Conservation (phyloP, 92 coral and sea anemone genomes). For the Parazoanthus swiftii region DNA sequence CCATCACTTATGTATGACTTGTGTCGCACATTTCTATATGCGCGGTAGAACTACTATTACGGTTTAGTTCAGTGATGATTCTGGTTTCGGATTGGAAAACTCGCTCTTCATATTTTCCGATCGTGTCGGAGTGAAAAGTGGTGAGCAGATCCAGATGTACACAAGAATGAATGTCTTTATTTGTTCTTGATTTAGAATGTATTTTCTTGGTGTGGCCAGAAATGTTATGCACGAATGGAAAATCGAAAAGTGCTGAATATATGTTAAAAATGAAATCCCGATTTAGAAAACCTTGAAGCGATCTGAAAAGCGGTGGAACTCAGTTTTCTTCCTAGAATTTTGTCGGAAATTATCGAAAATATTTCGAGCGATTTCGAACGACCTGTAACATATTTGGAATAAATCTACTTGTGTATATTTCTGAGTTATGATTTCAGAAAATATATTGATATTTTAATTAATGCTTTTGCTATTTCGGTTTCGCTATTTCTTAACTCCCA, state of each 20-base stretch:
- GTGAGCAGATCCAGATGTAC: slow-evolving; percentile 24
- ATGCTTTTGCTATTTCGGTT: not conserved
- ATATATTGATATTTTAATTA: not conserved
- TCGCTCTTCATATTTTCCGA: not conserved
- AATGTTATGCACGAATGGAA: slow-evolving; percentile 8
- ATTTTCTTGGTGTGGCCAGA: slow-evolving; percentile 36
- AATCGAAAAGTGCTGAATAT: not conserved
- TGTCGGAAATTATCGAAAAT: not conserved
- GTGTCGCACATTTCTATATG: not conserved
- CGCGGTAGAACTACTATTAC: not conserved
- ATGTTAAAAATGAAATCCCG: not conserved
- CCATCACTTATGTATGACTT: not conserved
- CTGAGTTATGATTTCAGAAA: slow-evolving; percentile 6
- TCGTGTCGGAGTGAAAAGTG: not conserved
- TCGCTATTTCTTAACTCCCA: not conserved
- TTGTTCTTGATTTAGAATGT: slow-evolving; percentile 28
- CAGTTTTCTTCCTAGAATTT: not conserved
- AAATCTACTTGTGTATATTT: slow-evolving; percentile 6
- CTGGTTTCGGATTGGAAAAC: slow-evolving; percentile 41
- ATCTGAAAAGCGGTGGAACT: not conserved
- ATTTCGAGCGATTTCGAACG: slow-evolving; percentile 1
- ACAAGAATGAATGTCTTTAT: slow-evolving; percentile 22
- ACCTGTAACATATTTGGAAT: slow-evolving; percentile 24
- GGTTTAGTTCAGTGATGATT: not conserved
- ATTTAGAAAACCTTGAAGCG: slow-evolving; percentile 20